Evolutionary conservation across 2,113 vertebrate species (phyloP), one percentile per base, ranked within the genome.

Genomic region (Crotalus horridus): DNA sequence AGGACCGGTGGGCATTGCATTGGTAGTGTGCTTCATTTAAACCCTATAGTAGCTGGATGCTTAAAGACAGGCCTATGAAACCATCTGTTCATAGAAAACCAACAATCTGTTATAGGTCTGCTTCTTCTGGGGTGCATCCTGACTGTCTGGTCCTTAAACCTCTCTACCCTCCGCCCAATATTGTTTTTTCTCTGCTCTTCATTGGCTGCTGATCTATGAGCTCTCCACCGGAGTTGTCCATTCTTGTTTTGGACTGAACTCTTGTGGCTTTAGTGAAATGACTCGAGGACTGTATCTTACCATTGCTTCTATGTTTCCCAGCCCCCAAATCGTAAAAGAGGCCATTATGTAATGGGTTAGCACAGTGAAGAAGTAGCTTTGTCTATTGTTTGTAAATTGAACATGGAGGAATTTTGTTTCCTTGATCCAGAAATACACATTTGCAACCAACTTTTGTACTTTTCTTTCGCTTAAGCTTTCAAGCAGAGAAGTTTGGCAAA

Each of bases 361-460:
- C 61, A 29, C 26, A 64, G 4, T n/a, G 10, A 64, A 29, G 10
- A 64, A 12, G 69, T 39, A 39, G 69, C 69, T 39, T 81, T 81
- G 74, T 21, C 21, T 81, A 21, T 81, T 21, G 17, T 6, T 81
- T 81, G 7, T 81, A 81, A 81, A 21, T 8, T 21, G 39, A 81
- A 81, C 17, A 81, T 21, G 17, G 33, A 81, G 21, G 33, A 43
- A 81, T 43, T 81, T 81, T 39, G 15, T 43, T 39, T 15, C 69
- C 6, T 39, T 39, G n/a, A 39, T 69, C 92, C 93, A 95, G 95
- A 93, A 95, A 96, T 96, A 96, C 81, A 48, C 90, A 85, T 95
- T 97, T 94, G 92, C 94, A 96, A 95, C 92, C 92, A 95, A 95
- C 97, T 94, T 95, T 96, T 96, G 74, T 94, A 48, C 96, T 96